Percentiles rank a stretch among this genome's conserved stretches.
phyloP scores from a whole-genome alignment of 2,888 invertebrate genomes.

The Smittia aterrima region DNA sequence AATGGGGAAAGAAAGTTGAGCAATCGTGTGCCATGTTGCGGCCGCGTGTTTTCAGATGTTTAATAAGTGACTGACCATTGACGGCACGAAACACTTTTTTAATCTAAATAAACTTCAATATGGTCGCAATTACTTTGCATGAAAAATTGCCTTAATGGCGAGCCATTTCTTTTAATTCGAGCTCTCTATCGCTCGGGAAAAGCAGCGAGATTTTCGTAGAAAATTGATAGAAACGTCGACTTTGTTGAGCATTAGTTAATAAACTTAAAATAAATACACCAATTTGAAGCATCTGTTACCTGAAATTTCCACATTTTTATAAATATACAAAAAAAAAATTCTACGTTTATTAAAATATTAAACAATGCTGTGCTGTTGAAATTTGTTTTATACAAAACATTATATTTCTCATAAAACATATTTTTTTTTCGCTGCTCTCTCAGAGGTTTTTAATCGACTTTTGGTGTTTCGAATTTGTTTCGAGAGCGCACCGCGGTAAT shows the following conservation, averaged over 20 bases:
- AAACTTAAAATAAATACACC: conserved; percentile 40
- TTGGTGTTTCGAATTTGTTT: conserved; percentile 33
- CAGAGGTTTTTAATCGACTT: conserved; percentile 39
- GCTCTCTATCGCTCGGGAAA: neutral
- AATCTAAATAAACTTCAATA: conserved; percentile 37
- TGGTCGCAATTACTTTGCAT: conserved; percentile 32
- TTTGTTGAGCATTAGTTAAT: conserved; percentile 35
- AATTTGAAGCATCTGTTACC: conserved; percentile 40
- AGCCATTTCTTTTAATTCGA: conserved; percentile 32
- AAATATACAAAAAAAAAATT: conserved; percentile 38
- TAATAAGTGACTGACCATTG: conserved; percentile 36
- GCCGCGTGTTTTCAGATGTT: conserved; percentile 28
- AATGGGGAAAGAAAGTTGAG: conserved; percentile 10
- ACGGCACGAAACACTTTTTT: conserved; percentile 19
- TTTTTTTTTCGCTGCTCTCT: neutral
- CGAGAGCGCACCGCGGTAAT: neutral
- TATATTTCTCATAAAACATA: conserved; percentile 16
- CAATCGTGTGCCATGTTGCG: conserved; percentile 26
- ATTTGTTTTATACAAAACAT: conserved; percentile 12
- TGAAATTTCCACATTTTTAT: conserved; percentile 31
- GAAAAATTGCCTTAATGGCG: conserved; percentile 31
- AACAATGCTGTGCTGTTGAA: conserved; percentile 20
- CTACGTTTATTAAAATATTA: conserved; percentile 40
- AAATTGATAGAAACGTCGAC: conserved; percentile 17
- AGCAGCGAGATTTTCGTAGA: neutral